Percentiles rank a stretch among this genome's conserved stretches.
Evolutionary conservation across 1,140 invertebrate species (phyloP).

Genomic region (Rhopalosiphum padi): DNA sequence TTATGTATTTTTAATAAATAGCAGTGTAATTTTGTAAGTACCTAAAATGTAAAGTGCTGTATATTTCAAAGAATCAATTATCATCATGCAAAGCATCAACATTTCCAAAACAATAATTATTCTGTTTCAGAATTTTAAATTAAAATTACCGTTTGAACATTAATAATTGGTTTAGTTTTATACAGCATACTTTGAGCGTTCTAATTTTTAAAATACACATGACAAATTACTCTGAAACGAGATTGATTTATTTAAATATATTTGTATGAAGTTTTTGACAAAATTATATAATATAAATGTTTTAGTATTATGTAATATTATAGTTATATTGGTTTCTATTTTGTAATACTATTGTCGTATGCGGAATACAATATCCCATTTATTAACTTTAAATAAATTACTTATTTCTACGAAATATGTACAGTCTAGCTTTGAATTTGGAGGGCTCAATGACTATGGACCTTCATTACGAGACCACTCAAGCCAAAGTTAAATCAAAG

Average conservation of each 20-base stretch:
- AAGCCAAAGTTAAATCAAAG: conserved; percentile 81
- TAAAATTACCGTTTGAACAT: not conserved
- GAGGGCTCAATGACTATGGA: conserved; percentile 85
- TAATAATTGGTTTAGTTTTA: not conserved
- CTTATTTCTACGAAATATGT: not conserved
- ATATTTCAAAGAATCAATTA: not conserved
- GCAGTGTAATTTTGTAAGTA: not conserved
- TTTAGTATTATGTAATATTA: conserved; percentile 22
- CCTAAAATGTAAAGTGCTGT: not conserved
- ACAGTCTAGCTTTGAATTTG: conserved; percentile 80
- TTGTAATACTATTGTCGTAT: not conserved
- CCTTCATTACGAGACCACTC: conserved; percentile 75
- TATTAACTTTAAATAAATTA: not conserved
- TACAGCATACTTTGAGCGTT: not conserved
- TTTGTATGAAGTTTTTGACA: not conserved
- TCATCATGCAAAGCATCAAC: not conserved
- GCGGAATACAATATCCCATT: not conserved
- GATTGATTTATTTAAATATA: not conserved
- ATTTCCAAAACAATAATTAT: not conserved
- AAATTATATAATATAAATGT: not conserved
- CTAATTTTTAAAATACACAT: not conserved
- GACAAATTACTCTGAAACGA: not conserved
- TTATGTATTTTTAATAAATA: not conserved
- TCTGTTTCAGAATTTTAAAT: not conserved
- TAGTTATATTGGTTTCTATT: not conserved